Conservation (phyloP, 2,797 vertebrate species). For the Arremon brunneinucha region DNA sequence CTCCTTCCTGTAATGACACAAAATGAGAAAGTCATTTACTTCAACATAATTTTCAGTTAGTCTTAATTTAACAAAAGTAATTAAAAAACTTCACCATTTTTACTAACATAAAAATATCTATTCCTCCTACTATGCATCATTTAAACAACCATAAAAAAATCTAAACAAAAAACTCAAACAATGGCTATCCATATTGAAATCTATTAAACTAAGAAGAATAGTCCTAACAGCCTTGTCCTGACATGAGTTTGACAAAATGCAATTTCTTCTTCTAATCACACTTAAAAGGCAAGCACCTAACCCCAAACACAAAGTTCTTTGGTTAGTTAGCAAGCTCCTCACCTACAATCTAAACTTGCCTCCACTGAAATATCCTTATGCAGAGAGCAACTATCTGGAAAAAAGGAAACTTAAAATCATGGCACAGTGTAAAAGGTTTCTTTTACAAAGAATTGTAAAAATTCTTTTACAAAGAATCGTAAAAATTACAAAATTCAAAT, state of each 20-base stretch:
- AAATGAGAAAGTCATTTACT: background rate
- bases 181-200: background rate
- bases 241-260: background rate
- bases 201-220: background rate
- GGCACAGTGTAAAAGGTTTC: background rate
- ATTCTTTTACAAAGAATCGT: background rate
- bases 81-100: background rate
- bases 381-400: background rate
- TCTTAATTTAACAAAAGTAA: background rate
- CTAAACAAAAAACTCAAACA: background rate
- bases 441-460: background rate
- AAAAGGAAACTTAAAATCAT: background rate
- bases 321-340: background rate
- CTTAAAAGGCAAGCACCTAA: background rate
- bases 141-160: background rate
- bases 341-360: background rate
- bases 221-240: background rate
- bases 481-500: background rate
- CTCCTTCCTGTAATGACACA: constrained; percentile 83
- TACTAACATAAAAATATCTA: background rate
- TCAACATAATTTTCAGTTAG: background rate
- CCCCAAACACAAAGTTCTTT: background rate
- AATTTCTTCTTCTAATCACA: background rate
- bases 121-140: background rate
- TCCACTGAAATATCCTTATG: background rate